Percentiles rank a stretch among this genome's conserved stretches.
These are phyloP conservation scores for Psix sp. DNA, from an alignment of 1,140 invertebrate genomes.

Conservation along the genomic window DNA sequence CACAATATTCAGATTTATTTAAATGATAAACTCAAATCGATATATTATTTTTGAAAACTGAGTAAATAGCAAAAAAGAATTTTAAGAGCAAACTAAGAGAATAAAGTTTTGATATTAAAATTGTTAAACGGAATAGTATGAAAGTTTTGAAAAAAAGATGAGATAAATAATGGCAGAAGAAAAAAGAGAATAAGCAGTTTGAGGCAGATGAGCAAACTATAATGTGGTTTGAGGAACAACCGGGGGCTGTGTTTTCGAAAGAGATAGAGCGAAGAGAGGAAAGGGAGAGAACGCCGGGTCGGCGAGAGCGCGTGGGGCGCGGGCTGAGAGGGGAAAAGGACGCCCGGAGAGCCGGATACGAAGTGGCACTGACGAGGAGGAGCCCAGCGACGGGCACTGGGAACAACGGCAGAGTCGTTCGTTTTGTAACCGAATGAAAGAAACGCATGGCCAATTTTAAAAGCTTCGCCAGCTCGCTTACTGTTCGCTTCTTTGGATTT, in stretches of 20 bases:
- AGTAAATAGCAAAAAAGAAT: too few relatives aligned
- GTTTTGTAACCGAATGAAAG: constrained; percentile 41
- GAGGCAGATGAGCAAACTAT: constrained; percentile 13
- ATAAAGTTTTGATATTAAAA: too few relatives aligned
- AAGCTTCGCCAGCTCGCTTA: constrained; percentile 18
- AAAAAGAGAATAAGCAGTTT: background rate
- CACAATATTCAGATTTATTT: too few relatives aligned
- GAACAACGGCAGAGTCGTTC: constrained; percentile 26
- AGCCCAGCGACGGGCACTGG: constrained; percentile 31
- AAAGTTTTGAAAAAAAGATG: too few relatives aligned
- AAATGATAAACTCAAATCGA: too few relatives aligned
- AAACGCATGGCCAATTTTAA: constrained; percentile 40
- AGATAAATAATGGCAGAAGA: constrained; percentile 1
- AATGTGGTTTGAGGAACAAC: constrained; percentile 25
- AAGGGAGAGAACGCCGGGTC: constrained; percentile 22
- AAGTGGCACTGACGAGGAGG: constrained; percentile 53
- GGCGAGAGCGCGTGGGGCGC: background rate
- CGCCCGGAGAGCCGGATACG: constrained; percentile 56
- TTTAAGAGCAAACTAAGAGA: too few relatives aligned
- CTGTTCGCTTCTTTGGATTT: constrained; percentile 1
- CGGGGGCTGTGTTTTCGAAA: constrained; percentile 39
- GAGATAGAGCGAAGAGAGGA: constrained; percentile 27
- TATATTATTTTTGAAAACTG: too few relatives aligned
- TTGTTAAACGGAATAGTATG: too few relatives aligned
- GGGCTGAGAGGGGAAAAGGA: constrained; percentile 30